Percentiles rank a stretch among this genome's conserved stretches.
These are phyloP conservation scores for Halictus quadricinctus DNA, from an alignment of 2,888 invertebrate species.

Conservation along the genomic window DNA sequence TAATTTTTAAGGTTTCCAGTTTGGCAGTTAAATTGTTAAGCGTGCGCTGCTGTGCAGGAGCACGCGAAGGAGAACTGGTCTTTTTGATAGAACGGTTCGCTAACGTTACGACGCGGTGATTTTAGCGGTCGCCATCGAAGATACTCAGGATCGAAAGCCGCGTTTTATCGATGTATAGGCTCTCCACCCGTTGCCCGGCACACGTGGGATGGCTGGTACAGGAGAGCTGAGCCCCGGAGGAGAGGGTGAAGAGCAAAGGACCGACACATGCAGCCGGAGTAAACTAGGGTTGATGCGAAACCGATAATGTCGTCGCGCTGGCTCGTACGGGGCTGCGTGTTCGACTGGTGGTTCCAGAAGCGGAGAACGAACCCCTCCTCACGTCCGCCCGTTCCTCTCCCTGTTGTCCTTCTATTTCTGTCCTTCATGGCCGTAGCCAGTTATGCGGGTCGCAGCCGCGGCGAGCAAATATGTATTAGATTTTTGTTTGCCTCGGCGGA, in stretches of 20 bases:
- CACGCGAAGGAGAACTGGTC: background rate
- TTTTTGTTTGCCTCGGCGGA: conserved; percentile 63
- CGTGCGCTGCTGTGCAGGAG: too few relatives aligned
- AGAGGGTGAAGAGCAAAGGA: conserved; percentile 35
- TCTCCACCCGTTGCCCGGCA: conserved; percentile 1
- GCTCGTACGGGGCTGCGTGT: conserved; percentile 50
- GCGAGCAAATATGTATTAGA: conserved; percentile 70
- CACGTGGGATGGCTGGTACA: conserved; percentile 31
- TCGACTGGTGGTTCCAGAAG: conserved; percentile 47
- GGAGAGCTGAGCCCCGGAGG: conserved; percentile 18
- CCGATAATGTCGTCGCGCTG: conserved; percentile 78
- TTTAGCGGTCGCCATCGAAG: conserved; percentile 23
- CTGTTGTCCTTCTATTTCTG: conserved; percentile 28
- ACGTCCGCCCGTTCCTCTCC: conserved; percentile 16
- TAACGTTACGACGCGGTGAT: conserved; percentile 22
- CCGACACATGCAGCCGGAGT: conserved; percentile 66
- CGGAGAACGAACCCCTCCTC: conserved; percentile 28
- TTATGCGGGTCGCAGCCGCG: conserved; percentile 50
- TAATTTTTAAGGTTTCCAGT: too few relatives aligned
- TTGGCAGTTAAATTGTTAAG: too few relatives aligned
- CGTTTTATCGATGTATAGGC: conserved; percentile 34
- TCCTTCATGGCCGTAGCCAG: conserved; percentile 36
- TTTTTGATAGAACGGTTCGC: background rate
- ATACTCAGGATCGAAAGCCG: conserved; percentile 17
- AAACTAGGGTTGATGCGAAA: conserved; percentile 80